These are phyloP conservation scores for Dermatemys mawii DNA, from an alignment of 2,113 vertebrate species.

Conservation along the genomic window DNA sequence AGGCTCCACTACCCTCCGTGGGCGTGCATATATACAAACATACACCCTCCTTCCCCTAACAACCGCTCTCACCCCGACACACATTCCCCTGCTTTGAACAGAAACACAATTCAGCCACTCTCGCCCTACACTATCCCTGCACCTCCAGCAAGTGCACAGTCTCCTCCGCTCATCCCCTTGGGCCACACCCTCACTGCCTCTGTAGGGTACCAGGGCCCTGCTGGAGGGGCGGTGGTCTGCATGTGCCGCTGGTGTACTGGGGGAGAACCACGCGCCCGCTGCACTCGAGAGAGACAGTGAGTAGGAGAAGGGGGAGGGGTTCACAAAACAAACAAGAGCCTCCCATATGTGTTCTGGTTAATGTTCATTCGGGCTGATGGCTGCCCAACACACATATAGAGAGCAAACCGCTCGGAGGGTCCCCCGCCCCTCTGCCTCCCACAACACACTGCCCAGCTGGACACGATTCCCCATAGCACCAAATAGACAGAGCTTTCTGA, in stretches of 20 bases:
- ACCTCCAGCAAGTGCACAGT: not conserved
- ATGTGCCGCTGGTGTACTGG: accelerated
- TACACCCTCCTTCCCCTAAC: too few species aligned
- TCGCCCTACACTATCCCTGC: not conserved
- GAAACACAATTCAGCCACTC: not conserved
- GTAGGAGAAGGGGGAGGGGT: not conserved
- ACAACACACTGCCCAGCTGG: not conserved
- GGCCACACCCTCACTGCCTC: not conserved
- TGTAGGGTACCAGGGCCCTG: not conserved
- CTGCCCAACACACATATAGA: not conserved
- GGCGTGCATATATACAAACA: too few species aligned
- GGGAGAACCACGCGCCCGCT: not conserved
- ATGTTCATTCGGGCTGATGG: not conserved
- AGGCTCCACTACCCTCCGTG: not conserved
- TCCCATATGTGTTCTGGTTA: not conserved
- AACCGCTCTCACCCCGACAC: not conserved
- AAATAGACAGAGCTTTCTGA: not conserved
- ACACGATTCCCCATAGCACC: not conserved
- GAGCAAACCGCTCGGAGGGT: not conserved
- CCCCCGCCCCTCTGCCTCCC: not conserved
- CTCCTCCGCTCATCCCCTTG: accelerated
- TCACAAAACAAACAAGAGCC: not conserved
- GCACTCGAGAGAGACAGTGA: not conserved
- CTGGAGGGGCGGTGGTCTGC: accelerated
- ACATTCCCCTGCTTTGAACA: not conserved